These are phyloP conservation scores for Telmatochromis bifrenatus DNA, from an alignment of 2,113 vertebrate genomes.

Conservation along the genomic window DNA sequence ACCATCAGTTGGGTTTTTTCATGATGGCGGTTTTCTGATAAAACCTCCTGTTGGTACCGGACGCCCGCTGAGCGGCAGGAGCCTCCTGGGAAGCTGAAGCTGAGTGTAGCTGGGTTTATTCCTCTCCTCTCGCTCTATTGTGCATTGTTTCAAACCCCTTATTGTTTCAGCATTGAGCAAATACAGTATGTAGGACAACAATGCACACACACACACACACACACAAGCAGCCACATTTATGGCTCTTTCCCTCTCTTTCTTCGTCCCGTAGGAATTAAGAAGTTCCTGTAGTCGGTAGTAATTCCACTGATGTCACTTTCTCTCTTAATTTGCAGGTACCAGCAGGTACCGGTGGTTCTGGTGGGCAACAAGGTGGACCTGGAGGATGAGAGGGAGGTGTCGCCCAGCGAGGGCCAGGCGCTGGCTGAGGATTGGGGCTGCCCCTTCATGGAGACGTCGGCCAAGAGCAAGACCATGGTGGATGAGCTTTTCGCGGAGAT, in stretches of 20 bases:
- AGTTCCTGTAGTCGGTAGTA: background rate
- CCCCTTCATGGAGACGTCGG: slow-evolving; percentile 96
- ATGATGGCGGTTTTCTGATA: background rate
- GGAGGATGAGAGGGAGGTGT: slow-evolving; percentile 91
- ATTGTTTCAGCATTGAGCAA: slow-evolving; percentile 25
- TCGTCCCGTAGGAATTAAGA: background rate
- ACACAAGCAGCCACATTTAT: background rate
- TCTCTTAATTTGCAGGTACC: slow-evolving; percentile 73
- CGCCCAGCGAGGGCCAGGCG: slow-evolving; percentile 85
- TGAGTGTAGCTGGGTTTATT: background rate
- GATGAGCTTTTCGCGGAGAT: slow-evolving; percentile 96
- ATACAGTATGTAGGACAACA: slow-evolving; percentile 37
- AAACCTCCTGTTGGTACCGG: background rate
- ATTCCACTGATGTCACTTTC: background rate
- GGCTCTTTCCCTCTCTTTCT: background rate
- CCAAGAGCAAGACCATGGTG: slow-evolving; percentile 97
- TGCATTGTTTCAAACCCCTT: slow-evolving; percentile 10
- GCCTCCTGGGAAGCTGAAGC: slow-evolving; percentile 9
- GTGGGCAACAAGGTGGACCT: slow-evolving; percentile 97
- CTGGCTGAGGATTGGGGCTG: slow-evolving; percentile 96
- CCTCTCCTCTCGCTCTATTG: background rate
- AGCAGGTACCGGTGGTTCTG: slow-evolving; percentile 94
- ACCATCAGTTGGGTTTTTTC: background rate
- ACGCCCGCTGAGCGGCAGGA: background rate
- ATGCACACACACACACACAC: background rate